Percentiles rank a stretch among this genome's conserved stretches.
Evolutionary conservation across 2,797 vertebrate species (phyloP).

Genomic region (Sebastes goodei): DNA sequence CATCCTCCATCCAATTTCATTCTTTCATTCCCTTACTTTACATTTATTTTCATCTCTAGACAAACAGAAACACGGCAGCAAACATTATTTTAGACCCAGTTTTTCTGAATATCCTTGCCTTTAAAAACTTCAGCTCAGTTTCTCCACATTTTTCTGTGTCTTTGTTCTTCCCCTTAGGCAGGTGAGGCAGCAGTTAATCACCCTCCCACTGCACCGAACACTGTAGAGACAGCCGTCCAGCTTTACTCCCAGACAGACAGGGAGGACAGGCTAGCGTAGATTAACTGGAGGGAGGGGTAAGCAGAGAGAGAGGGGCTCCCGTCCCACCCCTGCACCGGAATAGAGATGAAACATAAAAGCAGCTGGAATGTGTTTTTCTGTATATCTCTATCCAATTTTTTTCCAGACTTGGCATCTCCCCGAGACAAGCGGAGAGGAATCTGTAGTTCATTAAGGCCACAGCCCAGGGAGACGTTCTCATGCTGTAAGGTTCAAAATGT

Average conservation of each 20-base stretch:
- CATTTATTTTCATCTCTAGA: background rate
- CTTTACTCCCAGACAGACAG: conserved; percentile 42
- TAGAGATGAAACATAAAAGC: conserved; percentile 45
- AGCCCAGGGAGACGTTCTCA: conserved; percentile 10
- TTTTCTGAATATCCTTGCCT: background rate
- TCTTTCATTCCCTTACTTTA: background rate
- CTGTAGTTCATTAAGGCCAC: conserved; percentile 23
- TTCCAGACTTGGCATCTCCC: conserved; percentile 10
- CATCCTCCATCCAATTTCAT: background rate
- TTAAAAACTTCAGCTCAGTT: background rate
- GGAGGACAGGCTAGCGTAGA: conserved; percentile 36
- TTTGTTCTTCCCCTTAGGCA: conserved; percentile 33
- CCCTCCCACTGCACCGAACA: conserved; percentile 13
- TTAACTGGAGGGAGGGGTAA: conserved; percentile 48
- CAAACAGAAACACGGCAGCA: background rate
- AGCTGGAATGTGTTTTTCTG: conserved; percentile 26
- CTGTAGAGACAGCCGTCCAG: conserved; percentile 25
- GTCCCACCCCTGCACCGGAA: conserved; percentile 43
- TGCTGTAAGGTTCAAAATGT: conserved; percentile 23
- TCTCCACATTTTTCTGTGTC: conserved; percentile 6
- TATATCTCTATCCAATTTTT: conserved; percentile 11
- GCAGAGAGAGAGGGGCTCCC: conserved; percentile 18
- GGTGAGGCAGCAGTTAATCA: conserved; percentile 55
- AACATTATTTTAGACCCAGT: background rate
- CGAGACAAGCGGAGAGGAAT: background rate